Evolutionary conservation across 1,140 invertebrate genomes (phyloP).

Genomic region (Lepidotrigona ventralis): DNA sequence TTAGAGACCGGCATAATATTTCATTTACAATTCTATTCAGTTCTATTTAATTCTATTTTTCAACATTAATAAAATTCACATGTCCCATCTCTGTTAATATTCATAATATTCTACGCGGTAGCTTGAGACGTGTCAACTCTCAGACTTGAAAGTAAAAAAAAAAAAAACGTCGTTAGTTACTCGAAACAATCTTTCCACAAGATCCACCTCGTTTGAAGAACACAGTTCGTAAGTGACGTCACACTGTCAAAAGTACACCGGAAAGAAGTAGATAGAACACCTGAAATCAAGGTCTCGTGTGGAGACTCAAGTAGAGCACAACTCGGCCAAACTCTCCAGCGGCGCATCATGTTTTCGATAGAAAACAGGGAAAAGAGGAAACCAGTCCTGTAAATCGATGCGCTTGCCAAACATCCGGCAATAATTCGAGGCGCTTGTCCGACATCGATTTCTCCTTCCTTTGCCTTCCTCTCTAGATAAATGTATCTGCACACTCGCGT

Average conservation of each 20-base stretch:
- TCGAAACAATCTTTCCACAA: background rate
- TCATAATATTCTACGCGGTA: too few species aligned
- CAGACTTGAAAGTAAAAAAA: too few species aligned
- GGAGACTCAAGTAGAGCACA: background rate
- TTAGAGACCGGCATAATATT: too few species aligned
- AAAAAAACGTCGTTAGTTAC: too few species aligned
- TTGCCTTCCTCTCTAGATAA: background rate
- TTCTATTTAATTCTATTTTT: too few species aligned
- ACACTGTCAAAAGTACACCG: too few species aligned
- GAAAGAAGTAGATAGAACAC: too few species aligned
- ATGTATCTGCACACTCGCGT: background rate
- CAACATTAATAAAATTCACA: too few species aligned
- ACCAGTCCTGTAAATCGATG: constrained; percentile 28
- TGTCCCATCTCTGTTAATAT: too few species aligned
- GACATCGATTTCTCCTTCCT: constrained; percentile 50
- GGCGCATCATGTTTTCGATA: background rate
- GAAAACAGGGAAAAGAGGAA: constrained; percentile 28
- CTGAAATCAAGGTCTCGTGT: background rate
- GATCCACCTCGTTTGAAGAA: background rate
- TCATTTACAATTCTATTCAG: too few species aligned
- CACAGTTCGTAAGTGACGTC: background rate
- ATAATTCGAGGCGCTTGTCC: constrained; percentile 41
- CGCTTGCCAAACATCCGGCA: constrained; percentile 46
- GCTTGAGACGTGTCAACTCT: too few species aligned
- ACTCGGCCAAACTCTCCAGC: background rate